phyloP scores from a whole-genome alignment of 2,113 vertebrate genomes.

The Nothoprocta pentlandii region DNA sequence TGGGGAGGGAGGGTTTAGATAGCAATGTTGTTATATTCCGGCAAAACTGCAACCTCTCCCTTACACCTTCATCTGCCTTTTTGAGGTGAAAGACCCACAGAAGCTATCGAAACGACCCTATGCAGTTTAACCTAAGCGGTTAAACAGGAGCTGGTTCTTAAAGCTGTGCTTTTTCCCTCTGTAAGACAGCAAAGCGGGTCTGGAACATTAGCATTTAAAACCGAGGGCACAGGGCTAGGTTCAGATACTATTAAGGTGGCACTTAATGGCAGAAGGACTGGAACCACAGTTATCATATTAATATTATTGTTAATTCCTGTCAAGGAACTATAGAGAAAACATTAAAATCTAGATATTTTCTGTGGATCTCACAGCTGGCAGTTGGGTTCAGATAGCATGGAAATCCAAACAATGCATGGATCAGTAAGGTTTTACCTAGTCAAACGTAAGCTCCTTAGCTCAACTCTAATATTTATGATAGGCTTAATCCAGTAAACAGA shows the following conservation, averaged over 20 bases:
- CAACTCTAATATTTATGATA: constrained; percentile 34
- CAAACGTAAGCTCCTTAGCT: constrained; percentile 37
- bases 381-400: neutral
- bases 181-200: neutral
- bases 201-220: neutral
- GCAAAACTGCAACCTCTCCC: neutral
- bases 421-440: constrained; percentile 35
- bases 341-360: neutral
- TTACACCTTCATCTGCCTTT: neutral
- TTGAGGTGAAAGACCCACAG: fast-evolving
- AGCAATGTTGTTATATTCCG: neutral
- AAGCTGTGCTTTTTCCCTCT: neutral
- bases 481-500: constrained; percentile 54
- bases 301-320: neutral
- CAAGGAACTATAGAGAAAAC: neutral
- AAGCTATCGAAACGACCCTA: neutral
- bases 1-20: neutral
- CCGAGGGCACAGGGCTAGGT: neutral
- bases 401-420: neutral
- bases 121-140: neutral
- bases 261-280: neutral
- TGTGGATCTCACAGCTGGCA: neutral
- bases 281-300: neutral
- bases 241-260: neutral
- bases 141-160: neutral